Evolutionary conservation across 2,797 vertebrate species (phyloP).

Genomic region (Anolis apletophallus): DNA sequence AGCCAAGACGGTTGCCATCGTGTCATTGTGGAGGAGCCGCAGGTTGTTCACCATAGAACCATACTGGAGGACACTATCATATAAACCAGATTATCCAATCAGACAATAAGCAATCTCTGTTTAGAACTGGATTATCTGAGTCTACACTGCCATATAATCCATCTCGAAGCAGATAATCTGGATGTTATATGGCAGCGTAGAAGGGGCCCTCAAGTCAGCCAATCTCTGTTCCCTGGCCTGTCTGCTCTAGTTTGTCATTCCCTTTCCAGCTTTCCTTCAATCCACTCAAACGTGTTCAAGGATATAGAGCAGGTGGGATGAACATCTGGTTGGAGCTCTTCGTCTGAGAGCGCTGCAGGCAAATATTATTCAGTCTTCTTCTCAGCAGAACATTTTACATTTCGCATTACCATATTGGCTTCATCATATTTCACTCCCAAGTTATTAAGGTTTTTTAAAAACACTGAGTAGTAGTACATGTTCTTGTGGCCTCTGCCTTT

Average conservation of each 20-base stretch:
- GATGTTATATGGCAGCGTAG: too few species aligned
- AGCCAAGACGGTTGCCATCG: too few species aligned
- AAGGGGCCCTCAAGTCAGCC: background rate
- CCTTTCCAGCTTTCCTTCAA: background rate
- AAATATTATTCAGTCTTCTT: background rate
- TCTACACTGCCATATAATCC: too few species aligned
- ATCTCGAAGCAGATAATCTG: too few species aligned
- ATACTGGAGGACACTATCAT: too few species aligned
- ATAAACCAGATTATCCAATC: too few species aligned
- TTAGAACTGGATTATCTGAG: too few species aligned
- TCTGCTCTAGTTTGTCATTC: background rate
- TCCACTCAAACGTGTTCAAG: background rate
- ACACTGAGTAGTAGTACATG: background rate
- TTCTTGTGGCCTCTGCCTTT: background rate
- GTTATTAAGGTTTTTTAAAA: background rate
- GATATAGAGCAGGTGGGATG: background rate
- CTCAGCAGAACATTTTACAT: background rate
- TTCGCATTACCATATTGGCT: background rate
- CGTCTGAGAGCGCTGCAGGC: too few species aligned
- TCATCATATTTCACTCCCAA: conserved; percentile 16
- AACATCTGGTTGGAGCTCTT: background rate
- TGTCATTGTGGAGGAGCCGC: too few species aligned
- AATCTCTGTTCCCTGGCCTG: background rate
- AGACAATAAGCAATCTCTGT: too few species aligned
- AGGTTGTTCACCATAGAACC: too few species aligned